Conservation (phyloP, 2,888 invertebrate genomes). For the Digitonthophagus gazella region DNA sequence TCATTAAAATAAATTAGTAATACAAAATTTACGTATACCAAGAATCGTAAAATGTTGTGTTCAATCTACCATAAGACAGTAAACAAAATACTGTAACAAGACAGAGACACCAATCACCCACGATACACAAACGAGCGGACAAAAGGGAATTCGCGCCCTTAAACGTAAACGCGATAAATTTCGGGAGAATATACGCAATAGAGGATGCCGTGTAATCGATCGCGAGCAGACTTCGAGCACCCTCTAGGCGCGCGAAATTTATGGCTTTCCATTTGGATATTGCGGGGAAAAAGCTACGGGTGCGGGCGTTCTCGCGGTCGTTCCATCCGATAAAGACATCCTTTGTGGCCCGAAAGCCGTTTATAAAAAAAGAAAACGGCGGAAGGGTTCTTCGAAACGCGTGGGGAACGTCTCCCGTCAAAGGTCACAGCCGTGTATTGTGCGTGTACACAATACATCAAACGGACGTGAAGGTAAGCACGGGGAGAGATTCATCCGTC, state of each 20-base stretch:
- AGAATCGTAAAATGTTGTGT: too few relatives aligned
- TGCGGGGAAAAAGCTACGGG: neutral
- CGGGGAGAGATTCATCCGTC: neutral
- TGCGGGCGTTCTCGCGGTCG: too few relatives aligned
- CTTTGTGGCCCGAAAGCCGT: neutral
- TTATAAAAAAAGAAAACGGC: too few relatives aligned
- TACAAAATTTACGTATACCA: too few relatives aligned
- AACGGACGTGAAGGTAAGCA: neutral
- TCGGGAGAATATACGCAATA: neutral
- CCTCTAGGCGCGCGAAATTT: neutral
- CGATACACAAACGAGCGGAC: neutral
- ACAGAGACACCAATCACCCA: too few relatives aligned
- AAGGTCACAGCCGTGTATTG: neutral
- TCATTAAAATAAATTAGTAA: too few relatives aligned
- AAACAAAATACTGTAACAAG: neutral
- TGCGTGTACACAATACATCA: neutral
- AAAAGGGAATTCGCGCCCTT: neutral
- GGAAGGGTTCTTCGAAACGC: too few relatives aligned
- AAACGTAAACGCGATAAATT: neutral
- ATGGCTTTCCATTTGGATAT: neutral
- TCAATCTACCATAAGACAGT: too few relatives aligned
- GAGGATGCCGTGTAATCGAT: neutral
- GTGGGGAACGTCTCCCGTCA: neutral
- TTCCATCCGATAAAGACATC: neutral
- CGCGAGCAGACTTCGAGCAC: neutral